Conservation (phyloP, 2,797 vertebrate species). For the Catharus ustulatus region DNA sequence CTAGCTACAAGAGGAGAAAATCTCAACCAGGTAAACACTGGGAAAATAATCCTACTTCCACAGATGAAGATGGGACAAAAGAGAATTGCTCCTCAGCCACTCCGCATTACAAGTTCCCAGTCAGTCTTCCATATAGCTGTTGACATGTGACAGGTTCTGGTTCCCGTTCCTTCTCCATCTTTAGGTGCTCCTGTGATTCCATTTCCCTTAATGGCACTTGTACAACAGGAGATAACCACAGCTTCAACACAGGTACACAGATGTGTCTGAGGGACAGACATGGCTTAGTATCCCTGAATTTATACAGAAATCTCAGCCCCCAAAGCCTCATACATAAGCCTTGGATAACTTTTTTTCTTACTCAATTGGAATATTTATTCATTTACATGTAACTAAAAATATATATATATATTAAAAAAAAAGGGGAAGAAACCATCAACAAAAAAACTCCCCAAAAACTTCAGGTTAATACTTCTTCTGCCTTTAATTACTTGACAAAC, state of each 20-base stretch:
- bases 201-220: not conserved
- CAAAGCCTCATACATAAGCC: not conserved
- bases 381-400: not conserved
- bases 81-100: not conserved
- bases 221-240: not conserved
- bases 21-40: not conserved
- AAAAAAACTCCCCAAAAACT: not conserved
- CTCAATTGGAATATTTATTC: constrained; percentile 19
- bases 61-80: not conserved
- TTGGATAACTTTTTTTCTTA: not conserved
- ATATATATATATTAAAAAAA: not conserved
- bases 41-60: not conserved
- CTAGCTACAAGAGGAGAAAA: not conserved
- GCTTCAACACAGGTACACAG: not conserved
- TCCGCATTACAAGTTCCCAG: not conserved
- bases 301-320: not conserved
- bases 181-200: not conserved
- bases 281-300: not conserved
- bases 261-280: not conserved
- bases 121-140: not conserved
- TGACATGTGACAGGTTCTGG: not conserved
- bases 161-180: not conserved
- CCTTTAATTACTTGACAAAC: constrained; percentile 73
- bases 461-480: constrained; percentile 58
- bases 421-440: no score